Evolutionary conservation across 2,888 invertebrate genomes (phyloP), one percentile per base, ranked within the genome.

Genomic region (Limenitis camilla): DNA sequence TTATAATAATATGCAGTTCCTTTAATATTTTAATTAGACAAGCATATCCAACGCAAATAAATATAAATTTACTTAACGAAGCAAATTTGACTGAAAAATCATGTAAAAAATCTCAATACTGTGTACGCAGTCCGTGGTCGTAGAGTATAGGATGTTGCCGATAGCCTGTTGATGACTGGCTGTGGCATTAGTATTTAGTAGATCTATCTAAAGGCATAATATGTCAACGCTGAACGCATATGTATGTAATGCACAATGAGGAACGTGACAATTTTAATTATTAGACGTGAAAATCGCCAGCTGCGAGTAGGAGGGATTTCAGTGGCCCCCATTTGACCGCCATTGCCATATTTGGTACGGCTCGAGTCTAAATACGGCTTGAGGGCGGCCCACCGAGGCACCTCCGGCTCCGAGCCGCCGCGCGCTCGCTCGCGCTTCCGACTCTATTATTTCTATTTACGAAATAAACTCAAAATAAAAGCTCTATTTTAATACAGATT

Each of bases 331-430:
- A 91, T 92, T 92, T 91, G 93, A 91, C 89, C 90, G 90, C 90
- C 90, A 91, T 74, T 90, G 89, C 93, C 93, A 90, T 93, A 93
- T 93, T 93, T 91, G 93, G 93, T 89, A 92, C 89, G 91, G 90
- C 89, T 88, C 89, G 90, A 88, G 90, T 91, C 93, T 93, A 93
- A 93, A 93, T 93, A 93, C 91, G 93, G 93, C 90, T 89, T 89
- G 90, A 90, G 91, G 91, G 88, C 90, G 81, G 89, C 89, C 90
- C 92, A 89, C 91, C 90, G 90, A 19, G 19, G 19, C 19, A 19
- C 89, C 81, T 84, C 35, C 44, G 29, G 45, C 45, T 33, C 45
- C 45, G 45, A 75, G 72, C 76, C 71, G 74, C 78, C 76, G 78
- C 64, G 62, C 63, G 61, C 74, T 77, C 73, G 69, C 65, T 77